These are phyloP conservation scores for Eulemur rufifrons DNA, from an alignment of 2,113 vertebrate genomes.

Conservation along the genomic window DNA sequence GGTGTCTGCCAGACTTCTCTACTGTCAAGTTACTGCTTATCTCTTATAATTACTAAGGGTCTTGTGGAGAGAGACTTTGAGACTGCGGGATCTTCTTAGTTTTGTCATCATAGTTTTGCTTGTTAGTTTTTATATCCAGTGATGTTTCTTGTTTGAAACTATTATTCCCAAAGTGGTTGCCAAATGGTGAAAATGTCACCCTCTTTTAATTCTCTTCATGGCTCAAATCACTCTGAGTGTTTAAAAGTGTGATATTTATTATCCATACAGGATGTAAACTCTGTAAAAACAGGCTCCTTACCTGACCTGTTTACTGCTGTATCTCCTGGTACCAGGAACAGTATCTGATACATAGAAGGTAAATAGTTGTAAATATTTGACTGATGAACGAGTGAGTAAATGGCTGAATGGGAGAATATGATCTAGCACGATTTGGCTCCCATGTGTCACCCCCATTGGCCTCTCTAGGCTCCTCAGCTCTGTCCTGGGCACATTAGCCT, in stretches of 20 bases:
- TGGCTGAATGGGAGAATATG: background rate
- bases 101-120: background rate
- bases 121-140: background rate
- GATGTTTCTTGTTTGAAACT: constrained; percentile 2
- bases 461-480: background rate
- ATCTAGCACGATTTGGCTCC: background rate
- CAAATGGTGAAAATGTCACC: background rate
- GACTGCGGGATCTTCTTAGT: background rate
- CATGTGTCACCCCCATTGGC: background rate
- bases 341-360: background rate
- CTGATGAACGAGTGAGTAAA: background rate
- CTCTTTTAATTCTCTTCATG: background rate
- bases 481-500: background rate
- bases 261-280: background rate
- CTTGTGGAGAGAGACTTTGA: background rate
- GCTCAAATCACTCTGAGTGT: background rate
- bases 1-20: background rate
- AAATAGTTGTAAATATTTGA: background rate
- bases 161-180: background rate
- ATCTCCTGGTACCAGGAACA: background rate
- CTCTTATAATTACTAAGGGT: background rate
- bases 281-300: background rate
- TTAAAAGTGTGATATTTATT: background rate
- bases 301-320: background rate
- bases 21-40: background rate